Percentiles rank a stretch among this genome's conserved stretches.
These are phyloP conservation scores for Sebastes trivittatus DNA, from an alignment of 2,797 vertebrate genomes.

Conservation along the genomic window DNA sequence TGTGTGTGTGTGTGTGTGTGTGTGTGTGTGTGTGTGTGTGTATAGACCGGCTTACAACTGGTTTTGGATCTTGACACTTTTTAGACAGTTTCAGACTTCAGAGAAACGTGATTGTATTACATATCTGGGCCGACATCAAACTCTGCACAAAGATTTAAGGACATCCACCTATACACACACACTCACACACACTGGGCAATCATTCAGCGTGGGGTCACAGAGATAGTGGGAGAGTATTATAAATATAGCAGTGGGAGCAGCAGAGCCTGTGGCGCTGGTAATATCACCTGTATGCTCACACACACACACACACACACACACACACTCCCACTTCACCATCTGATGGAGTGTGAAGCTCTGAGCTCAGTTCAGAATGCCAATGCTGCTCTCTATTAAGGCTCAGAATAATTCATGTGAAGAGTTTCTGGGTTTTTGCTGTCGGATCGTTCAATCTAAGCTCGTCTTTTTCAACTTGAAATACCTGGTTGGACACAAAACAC, in stretches of 20 bases:
- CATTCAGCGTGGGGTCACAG: slow-evolving; percentile 32
- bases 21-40: background rate
- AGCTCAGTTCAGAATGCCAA: slow-evolving; percentile 67
- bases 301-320: background rate
- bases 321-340: slow-evolving; percentile 31
- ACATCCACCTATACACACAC: background rate
- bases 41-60: slow-evolving; percentile 7
- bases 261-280: slow-evolving; percentile 45
- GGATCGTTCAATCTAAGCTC: slow-evolving; percentile 34
- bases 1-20: background rate
- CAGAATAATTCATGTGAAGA: slow-evolving; percentile 69
- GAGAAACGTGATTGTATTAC: slow-evolving; percentile 32
- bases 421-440: slow-evolving; percentile 50
- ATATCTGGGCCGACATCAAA: background rate
- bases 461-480: slow-evolving; percentile 21
- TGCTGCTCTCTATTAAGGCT: slow-evolving; percentile 47
- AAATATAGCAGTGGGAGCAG: slow-evolving; percentile 43
- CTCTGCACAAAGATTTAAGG: slow-evolving; percentile 1
- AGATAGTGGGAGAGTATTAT: slow-evolving; percentile 48
- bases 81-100: slow-evolving; percentile 10
- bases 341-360: slow-evolving; percentile 57
- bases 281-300: slow-evolving; percentile 50
- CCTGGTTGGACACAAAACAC: slow-evolving; percentile 2
- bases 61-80: slow-evolving; percentile 13
- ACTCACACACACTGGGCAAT: background rate